These are phyloP conservation scores for Dione vanillae DNA, from an alignment of 2,888 invertebrate genomes.

Conservation along the genomic window DNA sequence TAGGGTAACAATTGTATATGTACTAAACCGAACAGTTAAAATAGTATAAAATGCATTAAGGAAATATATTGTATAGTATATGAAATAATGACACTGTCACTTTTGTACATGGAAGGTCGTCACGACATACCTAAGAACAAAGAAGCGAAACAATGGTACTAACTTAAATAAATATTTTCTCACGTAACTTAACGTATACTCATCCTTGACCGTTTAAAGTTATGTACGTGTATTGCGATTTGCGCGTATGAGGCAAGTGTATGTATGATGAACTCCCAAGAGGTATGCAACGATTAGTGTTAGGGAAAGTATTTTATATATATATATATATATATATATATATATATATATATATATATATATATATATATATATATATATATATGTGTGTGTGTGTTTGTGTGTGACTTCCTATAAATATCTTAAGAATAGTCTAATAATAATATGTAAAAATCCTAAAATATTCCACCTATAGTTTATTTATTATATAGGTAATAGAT, in stretches of 20 bases:
- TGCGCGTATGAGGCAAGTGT: constrained; percentile 23
- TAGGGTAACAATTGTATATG: no score
- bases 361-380: no score
- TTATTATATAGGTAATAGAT: no score
- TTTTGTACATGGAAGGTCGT: constrained; percentile 24
- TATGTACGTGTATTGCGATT: constrained; percentile 43
- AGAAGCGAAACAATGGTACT: constrained; percentile 40
- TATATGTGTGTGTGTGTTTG: no score
- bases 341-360: no score
- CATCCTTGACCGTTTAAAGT: constrained; percentile 74
- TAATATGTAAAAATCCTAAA: no score
- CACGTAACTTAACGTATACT: constrained; percentile 52
- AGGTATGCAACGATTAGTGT: background rate
- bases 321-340: no score
- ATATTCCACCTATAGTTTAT: no score
- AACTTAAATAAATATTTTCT: constrained; percentile 47
- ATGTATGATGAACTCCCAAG: constrained; percentile 30
- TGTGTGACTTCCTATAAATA: no score
- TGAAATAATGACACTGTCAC: constrained; percentile 16
- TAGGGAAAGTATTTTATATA: background rate
- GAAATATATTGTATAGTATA: background rate
- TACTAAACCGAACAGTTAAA: no score
- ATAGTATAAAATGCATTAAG: no score
- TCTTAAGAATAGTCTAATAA: no score
- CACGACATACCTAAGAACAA: constrained; percentile 34